phyloP scores from a whole-genome alignment of 2,797 vertebrate species.

The Zenarchopterus dispar region DNA sequence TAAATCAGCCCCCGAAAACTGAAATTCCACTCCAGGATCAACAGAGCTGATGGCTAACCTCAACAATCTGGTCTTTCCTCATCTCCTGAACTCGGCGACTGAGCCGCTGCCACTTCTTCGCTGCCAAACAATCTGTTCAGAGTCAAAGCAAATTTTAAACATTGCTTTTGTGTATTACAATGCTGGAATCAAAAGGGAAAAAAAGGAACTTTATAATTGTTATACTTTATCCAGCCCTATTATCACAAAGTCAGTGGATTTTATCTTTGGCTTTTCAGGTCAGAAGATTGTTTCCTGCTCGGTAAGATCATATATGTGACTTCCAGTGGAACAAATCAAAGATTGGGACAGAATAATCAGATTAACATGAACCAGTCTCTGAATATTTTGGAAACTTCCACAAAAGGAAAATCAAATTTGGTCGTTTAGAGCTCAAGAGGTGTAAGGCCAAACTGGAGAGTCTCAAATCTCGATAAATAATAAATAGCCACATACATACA shows the following conservation, averaged over 20 bases:
- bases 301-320: too few relatives aligned
- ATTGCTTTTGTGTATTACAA: constrained; percentile 41
- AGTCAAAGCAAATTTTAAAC: constrained; percentile 35
- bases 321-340: too few relatives aligned
- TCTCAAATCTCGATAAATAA: too few relatives aligned
- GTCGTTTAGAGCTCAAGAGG: background rate
- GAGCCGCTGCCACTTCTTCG: constrained; percentile 31
- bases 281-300: too few relatives aligned
- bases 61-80: constrained; percentile 44
- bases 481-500: too few relatives aligned
- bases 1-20: constrained; percentile 73
- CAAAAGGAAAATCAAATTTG: too few relatives aligned
- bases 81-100: constrained; percentile 7
- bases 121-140: constrained; percentile 56
- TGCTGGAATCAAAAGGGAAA: constrained; percentile 15
- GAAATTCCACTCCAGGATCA: constrained; percentile 70
- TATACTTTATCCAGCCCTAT: constrained; percentile 51
- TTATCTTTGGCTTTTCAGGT: too few relatives aligned
- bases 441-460: background rate
- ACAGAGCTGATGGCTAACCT: constrained; percentile 59
- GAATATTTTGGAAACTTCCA: too few relatives aligned
- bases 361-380: too few relatives aligned
- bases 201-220: constrained; percentile 17
- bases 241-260: constrained; percentile 33
- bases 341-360: too few relatives aligned